Evolutionary conservation across 2,888 invertebrate species (phyloP).

Genomic region (Erebia ligea): DNA sequence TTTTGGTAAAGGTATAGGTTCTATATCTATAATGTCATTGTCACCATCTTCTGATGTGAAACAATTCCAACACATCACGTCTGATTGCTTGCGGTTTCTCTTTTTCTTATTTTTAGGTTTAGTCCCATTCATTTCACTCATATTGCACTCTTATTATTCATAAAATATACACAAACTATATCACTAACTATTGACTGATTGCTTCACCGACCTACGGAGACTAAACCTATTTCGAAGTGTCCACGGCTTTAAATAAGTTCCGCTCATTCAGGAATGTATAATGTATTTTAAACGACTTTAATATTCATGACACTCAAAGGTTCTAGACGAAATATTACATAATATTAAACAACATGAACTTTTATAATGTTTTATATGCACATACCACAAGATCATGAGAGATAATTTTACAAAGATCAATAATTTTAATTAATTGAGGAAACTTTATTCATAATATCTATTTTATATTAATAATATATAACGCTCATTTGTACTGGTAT

Average conservation of each 20-base stretch:
- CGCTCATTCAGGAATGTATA: constrained; percentile 48
- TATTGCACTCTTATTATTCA: constrained; percentile 26
- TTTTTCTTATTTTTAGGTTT: constrained; percentile 41
- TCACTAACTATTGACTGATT: constrained; percentile 33
- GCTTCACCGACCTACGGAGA: constrained; percentile 42
- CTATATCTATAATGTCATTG: constrained; percentile 43
- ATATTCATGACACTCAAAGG: constrained; percentile 57
- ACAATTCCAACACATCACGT: constrained; percentile 73
- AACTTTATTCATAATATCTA: neutral
- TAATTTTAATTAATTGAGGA: neutral
- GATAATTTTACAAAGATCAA: constrained; percentile 4
- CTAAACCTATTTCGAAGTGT: constrained; percentile 55
- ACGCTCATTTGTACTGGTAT: neutral
- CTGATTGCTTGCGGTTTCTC: constrained; percentile 48
- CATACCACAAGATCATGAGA: neutral
- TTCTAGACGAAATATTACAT: constrained; percentile 39
- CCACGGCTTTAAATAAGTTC: constrained; percentile 60
- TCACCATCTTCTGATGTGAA: constrained; percentile 54
- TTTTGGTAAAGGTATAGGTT: constrained; percentile 57
- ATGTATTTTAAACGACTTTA: constrained; percentile 65
- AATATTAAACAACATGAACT: constrained; percentile 6
- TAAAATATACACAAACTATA: constrained; percentile 42
- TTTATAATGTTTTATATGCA: neutral
- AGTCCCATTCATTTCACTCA: constrained; percentile 42
- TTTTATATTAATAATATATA: neutral